These are phyloP conservation scores for Falco punctatus DNA, from an alignment of 2,113 vertebrate species.

Conservation along the genomic window DNA sequence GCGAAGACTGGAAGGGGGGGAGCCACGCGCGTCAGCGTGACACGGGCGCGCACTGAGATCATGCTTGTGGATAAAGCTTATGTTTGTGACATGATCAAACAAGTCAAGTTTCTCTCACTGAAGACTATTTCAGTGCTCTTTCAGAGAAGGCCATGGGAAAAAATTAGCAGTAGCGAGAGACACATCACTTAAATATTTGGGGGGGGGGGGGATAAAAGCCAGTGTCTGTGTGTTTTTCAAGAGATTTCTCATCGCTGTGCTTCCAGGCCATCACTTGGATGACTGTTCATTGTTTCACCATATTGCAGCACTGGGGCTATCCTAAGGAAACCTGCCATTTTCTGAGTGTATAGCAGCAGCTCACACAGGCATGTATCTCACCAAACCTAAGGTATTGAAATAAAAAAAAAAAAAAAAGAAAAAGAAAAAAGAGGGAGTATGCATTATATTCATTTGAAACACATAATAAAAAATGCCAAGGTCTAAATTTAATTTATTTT, in stretches of 20 bases:
- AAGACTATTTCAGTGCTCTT: neutral
- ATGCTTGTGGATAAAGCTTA: neutral
- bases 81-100: conserved; percentile 3
- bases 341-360: conserved; percentile 38
- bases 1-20: neutral
- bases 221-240: neutral
- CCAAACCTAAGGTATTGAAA: conserved; percentile 67
- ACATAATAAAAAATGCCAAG: conserved; percentile 86
- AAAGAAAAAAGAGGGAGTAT: conserved; percentile 37
- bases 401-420: conserved; percentile 23
- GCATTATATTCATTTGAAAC: conserved; percentile 84
- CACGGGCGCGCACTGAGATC: neutral
- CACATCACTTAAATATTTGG: neutral
- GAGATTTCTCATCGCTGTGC: neutral
- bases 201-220: neutral
- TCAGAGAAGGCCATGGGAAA: neutral
- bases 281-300: conserved; percentile 36
- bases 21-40: neutral
- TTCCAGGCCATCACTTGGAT: neutral
- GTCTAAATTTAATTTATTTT: conserved; percentile 99
- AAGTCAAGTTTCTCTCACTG: conserved; percentile 4
- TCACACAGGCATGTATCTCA: conserved; percentile 63
- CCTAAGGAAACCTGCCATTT: conserved; percentile 71
- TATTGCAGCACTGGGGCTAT: neutral
- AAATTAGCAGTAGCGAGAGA: neutral